These are phyloP conservation scores for Myathropa florea DNA, from an alignment of 2,888 invertebrate genomes.

Conservation along the genomic window DNA sequence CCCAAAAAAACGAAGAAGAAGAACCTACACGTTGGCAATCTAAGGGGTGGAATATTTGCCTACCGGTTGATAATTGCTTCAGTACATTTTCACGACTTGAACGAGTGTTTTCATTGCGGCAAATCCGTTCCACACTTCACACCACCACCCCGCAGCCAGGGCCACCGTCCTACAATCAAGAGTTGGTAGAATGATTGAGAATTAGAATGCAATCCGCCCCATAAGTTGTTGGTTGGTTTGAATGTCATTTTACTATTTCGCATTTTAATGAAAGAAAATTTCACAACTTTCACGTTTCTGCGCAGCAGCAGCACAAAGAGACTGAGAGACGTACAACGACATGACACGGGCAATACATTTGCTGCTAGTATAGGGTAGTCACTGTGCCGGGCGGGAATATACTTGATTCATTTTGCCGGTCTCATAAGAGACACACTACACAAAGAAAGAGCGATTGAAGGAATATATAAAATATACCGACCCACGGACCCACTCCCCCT, in stretches of 20 bases:
- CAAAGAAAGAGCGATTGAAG: neutral
- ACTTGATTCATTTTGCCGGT: conserved; percentile 39
- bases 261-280: conserved; percentile 70
- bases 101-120: neutral
- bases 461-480: no score
- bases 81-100: neutral
- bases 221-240: neutral
- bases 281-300: conserved; percentile 69
- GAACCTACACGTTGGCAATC: neutral
- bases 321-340: conserved; percentile 17
- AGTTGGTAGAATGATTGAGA: neutral
- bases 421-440: conserved; percentile 11
- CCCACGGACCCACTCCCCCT: no score
- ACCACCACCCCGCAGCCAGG: neutral
- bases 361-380: neutral
- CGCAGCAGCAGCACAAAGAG: conserved; percentile 40
- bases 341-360: neutral
- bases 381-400: neutral
- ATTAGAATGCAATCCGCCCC: neutral
- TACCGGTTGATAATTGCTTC: neutral
- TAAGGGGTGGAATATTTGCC: neutral
- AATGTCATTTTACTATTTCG: conserved; percentile 63
- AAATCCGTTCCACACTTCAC: neutral
- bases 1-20: neutral
- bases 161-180: no score